These are phyloP conservation scores for Drosophila gaucha DNA, from an alignment of 2,888 invertebrate species.

Conservation along the genomic window DNA sequence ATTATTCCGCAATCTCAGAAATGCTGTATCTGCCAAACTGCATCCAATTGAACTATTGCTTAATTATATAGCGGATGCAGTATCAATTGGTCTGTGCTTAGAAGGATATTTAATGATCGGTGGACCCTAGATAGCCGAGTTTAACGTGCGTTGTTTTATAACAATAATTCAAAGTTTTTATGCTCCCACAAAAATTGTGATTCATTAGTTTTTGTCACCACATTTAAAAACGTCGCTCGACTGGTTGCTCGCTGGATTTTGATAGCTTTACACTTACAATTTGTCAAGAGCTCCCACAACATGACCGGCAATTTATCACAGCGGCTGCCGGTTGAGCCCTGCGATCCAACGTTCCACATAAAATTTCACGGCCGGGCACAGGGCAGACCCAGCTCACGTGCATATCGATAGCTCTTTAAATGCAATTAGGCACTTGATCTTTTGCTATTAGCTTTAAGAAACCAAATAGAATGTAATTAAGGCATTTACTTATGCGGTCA, in stretches of 20 bases:
- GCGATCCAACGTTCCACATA: slow-evolving; percentile 16
- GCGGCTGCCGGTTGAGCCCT: slow-evolving; percentile 31
- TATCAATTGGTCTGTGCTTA: background rate
- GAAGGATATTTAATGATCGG: background rate
- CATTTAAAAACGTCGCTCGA: slow-evolving; percentile 52
- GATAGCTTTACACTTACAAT: slow-evolving; percentile 74
- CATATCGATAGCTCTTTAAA: slow-evolving; percentile 55
- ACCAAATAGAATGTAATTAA: slow-evolving; percentile 50
- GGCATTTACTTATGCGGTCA: slow-evolving; percentile 58
- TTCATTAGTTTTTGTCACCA: slow-evolving; percentile 81
- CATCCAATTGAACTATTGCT: too few relatives aligned
- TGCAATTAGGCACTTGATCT: slow-evolving; percentile 68
- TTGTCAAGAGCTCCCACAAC: slow-evolving; percentile 64
- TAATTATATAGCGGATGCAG: background rate
- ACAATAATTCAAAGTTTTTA: slow-evolving; percentile 41
- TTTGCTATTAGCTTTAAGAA: slow-evolving; percentile 25
- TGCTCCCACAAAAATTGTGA: slow-evolving; percentile 68
- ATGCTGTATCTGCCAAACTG: too few relatives aligned
- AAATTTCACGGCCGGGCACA: slow-evolving; percentile 17
- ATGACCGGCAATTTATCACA: slow-evolving; percentile 66
- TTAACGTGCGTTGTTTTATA: background rate
- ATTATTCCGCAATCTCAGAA: too few relatives aligned
- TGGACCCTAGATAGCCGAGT: background rate
- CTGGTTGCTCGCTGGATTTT: slow-evolving; percentile 44
- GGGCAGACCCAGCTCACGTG: slow-evolving; percentile 41